Base-by-base conservation (phyloP, 2,797 vertebrate species). In the Schizopygopsis pylzovi region DNA sequence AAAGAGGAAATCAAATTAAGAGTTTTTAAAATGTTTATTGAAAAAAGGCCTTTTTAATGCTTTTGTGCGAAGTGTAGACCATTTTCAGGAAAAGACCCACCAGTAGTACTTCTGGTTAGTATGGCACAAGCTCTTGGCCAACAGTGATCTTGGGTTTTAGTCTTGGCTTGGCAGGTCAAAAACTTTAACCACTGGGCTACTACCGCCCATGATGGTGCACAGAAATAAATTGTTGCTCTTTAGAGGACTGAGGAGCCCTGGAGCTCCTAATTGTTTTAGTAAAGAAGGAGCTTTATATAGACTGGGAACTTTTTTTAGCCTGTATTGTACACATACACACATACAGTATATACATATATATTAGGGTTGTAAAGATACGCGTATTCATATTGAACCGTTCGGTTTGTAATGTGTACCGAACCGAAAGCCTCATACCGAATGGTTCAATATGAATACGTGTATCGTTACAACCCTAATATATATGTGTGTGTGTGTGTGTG, bases 101-200 rank as follows among this genome's bases (percentile, higher is more conserved):
- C 52, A 79, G 65, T 56, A 45, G 82, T 45, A 70, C 39, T 54
- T 70, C 52, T 56, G 75, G 63, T 70, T 71, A 70, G 37, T 6
- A 84, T 70, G 52, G 83, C 63, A 54, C 41, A 28, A 67, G 63
- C 49, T 84, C 47, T 79, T 71, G 61, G 82, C 72, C 33, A 67
- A 18, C 61, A 41, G 82, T 41, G 45, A 77, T 76, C 82, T 76
- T 49, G 43, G 28, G 43, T 41, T 83, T 54, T 25, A 76, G 8
- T 77, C 59, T 76, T 77, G 83, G 73, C 63, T 84, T 84, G 61
- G 73, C 73, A 84, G 47, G 37, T 16, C n/a, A 78, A 84, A 77
- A 84, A 47, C 43, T 47, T 47, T 20, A 72, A 59, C 49, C 81
- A 72, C 81, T 61, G 81, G 16, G 25, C 70, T 33, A 70, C 82